Percentiles rank a stretch among this genome's conserved stretches.
These are phyloP conservation scores for Diaphora mendica DNA, from an alignment of 2,888 invertebrate genomes.

Conservation along the genomic window DNA sequence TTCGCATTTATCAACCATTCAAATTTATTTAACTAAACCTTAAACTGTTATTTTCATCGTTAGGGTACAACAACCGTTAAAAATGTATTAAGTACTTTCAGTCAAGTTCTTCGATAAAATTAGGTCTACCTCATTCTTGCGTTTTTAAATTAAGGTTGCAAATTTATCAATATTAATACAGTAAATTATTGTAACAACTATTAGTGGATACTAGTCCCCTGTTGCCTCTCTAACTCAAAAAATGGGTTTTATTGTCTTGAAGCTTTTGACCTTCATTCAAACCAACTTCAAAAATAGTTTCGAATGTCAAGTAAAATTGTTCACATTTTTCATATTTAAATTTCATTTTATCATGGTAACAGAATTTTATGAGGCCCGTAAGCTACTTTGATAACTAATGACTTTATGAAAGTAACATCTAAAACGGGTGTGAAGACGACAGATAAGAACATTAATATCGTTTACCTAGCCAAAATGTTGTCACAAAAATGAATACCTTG, in stretches of 20 bases:
- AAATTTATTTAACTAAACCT: too few relatives aligned
- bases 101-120: too few relatives aligned
- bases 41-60: too few relatives aligned
- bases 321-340: background rate
- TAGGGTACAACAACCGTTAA: too few relatives aligned
- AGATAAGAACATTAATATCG: slow-evolving; percentile 14
- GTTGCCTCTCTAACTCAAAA: background rate
- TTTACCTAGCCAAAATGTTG: slow-evolving; percentile 12
- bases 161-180: too few relatives aligned
- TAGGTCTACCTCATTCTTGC: too few relatives aligned
- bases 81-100: too few relatives aligned
- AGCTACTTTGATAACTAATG: slow-evolving; percentile 22
- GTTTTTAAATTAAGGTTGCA: too few relatives aligned
- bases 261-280: background rate
- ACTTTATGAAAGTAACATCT: slow-evolving; percentile 23
- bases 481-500: slow-evolving; percentile 9
- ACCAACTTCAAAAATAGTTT: background rate
- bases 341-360: slow-evolving; percentile 23
- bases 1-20: too few relatives aligned
- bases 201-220: background rate
- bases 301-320: background rate
- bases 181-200: background rate
- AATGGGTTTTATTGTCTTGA: background rate
- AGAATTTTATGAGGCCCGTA: slow-evolving; percentile 40
- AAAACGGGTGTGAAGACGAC: slow-evolving; percentile 11